Conservation (phyloP, 2,888 invertebrate species). For the Acutogordius australiensis region DNA sequence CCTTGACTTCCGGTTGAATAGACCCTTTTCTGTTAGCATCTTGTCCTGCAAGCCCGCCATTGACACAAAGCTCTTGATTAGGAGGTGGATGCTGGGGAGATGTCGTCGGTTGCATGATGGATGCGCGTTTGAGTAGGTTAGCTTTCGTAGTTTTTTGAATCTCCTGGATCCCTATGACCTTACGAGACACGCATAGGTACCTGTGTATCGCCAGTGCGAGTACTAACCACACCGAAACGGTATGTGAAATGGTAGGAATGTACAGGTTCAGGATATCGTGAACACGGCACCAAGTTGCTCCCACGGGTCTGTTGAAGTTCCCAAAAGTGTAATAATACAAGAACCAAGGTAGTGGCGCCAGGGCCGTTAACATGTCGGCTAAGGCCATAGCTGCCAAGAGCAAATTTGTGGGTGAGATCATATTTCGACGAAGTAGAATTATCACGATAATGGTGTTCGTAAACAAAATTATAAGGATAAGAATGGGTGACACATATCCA, state of each 20-base stretch:
- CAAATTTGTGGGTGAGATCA: slow-evolving; percentile 67
- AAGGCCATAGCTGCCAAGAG: slow-evolving; percentile 79
- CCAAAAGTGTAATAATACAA: slow-evolving; percentile 47
- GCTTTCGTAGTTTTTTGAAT: no score
- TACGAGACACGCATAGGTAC: slow-evolving; percentile 57
- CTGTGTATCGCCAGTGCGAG: slow-evolving; percentile 61
- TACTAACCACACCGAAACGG: slow-evolving; percentile 71
- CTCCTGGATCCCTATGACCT: background rate
- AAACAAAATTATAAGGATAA: slow-evolving; percentile 54
- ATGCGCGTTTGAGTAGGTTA: background rate
- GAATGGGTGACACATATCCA: slow-evolving; percentile 49
- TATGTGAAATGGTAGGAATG: slow-evolving; percentile 58
- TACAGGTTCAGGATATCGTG: slow-evolving; percentile 28
- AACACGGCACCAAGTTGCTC: slow-evolving; percentile 20
- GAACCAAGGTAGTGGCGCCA: slow-evolving; percentile 61
- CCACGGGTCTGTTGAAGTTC: background rate
- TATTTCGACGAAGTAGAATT: slow-evolving; percentile 56
- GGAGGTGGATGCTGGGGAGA: background rate
- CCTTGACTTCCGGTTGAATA: background rate
- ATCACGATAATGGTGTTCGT: slow-evolving; percentile 66
- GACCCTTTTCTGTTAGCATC: background rate
- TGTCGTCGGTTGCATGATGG: background rate
- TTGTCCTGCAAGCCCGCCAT: background rate
- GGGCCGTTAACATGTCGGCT: slow-evolving; percentile 65
- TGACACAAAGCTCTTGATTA: background rate